Conservation (phyloP, 2,888 invertebrate genomes). For the Amblyjoppa proteus region DNA sequence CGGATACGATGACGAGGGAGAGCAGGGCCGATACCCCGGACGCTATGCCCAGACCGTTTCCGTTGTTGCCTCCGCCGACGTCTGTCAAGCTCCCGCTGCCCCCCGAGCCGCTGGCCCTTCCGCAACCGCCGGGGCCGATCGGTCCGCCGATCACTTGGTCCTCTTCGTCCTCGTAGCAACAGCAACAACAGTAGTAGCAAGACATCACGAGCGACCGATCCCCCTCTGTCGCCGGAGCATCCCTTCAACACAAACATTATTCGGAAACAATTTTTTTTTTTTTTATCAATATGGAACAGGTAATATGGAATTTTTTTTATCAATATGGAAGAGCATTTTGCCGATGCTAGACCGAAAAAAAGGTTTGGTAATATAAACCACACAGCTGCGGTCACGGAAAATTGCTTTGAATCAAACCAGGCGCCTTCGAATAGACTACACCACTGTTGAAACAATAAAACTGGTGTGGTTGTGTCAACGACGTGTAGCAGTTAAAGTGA, state of each 20-base stretch:
- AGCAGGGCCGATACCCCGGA: constrained; percentile 88
- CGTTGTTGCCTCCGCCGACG: constrained; percentile 69
- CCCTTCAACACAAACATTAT: constrained; percentile 65
- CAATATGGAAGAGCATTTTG: background rate
- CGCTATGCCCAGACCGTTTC: constrained; percentile 80
- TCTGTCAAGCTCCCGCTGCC: constrained; percentile 69
- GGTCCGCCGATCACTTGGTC: constrained; percentile 65
- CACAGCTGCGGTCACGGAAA: too few relatives aligned
- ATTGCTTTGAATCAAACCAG: too few relatives aligned
- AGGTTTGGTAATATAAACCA: too few relatives aligned
- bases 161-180: constrained; percentile 71
- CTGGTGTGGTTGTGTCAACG: too few relatives aligned
- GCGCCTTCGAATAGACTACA: too few relatives aligned
- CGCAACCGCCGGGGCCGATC: constrained; percentile 57
- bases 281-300: background rate
- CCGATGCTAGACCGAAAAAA: too few relatives aligned
- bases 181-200: constrained; percentile 80
- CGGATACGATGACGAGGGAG: constrained; percentile 90
- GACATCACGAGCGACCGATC: constrained; percentile 79
- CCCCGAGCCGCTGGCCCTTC: constrained; percentile 57
- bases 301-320: background rate
- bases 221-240: constrained; percentile 79
- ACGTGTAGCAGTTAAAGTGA: too few relatives aligned
- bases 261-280: background rate
- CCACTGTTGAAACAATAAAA: too few relatives aligned